Evolutionary conservation across 2,888 invertebrate genomes (phyloP).

Genomic region (Eupsilia transversa): DNA sequence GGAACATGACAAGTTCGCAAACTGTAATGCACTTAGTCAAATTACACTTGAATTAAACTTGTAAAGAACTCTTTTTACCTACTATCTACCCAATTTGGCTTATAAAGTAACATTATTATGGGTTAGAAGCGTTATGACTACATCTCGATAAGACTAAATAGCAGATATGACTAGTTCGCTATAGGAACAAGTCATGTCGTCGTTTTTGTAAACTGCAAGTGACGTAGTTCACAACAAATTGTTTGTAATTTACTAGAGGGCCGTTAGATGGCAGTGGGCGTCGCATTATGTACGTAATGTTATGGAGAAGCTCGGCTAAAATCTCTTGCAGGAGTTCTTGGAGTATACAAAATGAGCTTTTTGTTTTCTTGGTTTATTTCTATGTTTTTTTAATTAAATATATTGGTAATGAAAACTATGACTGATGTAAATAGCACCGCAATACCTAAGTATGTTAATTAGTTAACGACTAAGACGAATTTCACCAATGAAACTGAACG

Average conservation of each 20-base stretch:
- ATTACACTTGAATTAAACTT: background rate
- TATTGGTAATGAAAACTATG: background rate
- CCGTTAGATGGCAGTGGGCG: slow-evolving; percentile 84
- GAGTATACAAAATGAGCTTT: background rate
- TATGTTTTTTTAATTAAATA: background rate
- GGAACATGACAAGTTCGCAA: background rate
- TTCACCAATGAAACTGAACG: too few species aligned
- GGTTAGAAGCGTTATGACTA: too few species aligned
- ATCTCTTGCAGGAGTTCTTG: background rate
- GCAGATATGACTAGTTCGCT: too few species aligned
- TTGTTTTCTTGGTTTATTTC: background rate
- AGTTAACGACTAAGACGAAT: too few species aligned
- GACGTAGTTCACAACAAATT: slow-evolving; percentile 37
- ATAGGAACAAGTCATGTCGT: background rate
- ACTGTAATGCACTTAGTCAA: background rate
- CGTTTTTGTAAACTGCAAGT: slow-evolving; percentile 10
- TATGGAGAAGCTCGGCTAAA: slow-evolving; percentile 3
- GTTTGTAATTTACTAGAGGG: slow-evolving; percentile 69
- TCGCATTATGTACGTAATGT: slow-evolving; percentile 50
- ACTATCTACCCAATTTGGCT: background rate
- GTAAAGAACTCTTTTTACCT: background rate
- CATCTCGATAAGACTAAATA: too few species aligned
- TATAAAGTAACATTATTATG: background rate
- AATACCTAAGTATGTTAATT: background rate
- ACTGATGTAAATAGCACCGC: background rate